A percentile compares a stretch with the other conserved stretches of the same genome.
These are phyloP conservation scores for Acrobasis consociella DNA, from an alignment of 2,888 invertebrate species.

Conservation along the genomic window DNA sequence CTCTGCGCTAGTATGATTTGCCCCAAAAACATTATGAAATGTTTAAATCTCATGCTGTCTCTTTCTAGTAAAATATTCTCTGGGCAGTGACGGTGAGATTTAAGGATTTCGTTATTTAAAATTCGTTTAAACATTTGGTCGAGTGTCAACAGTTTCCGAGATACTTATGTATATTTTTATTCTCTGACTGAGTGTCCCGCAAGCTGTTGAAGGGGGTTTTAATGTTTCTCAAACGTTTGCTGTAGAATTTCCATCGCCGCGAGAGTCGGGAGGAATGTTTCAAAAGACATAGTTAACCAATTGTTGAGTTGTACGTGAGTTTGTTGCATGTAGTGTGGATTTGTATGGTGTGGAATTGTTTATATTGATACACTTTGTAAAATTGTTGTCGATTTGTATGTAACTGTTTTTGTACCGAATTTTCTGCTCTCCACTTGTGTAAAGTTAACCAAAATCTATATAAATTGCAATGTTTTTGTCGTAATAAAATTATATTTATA, in stretches of 20 bases:
- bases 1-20: too few species aligned
- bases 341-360: conserved; percentile 4
- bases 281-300: neutral
- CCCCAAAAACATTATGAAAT: too few species aligned
- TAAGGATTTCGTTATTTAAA: too few species aligned
- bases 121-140: too few species aligned
- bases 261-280: neutral
- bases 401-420: neutral
- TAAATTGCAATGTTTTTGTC: neutral
- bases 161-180: neutral
- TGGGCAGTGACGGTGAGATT: too few species aligned
- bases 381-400: conserved; percentile 13
- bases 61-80: too few species aligned
- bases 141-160: too few species aligned
- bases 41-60: too few species aligned
- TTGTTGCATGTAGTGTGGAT: neutral
- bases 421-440: conserved; percentile 4
- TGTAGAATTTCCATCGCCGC: neutral
- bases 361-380: conserved; percentile 14
- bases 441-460: neutral
- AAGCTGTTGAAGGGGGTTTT: neutral
- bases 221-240: neutral
- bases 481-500: conserved; percentile 1
- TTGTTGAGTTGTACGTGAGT: neutral
- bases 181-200: neutral